Evolutionary conservation across 1,140 invertebrate species (phyloP).

Genomic region (Brachionus angularis): DNA sequence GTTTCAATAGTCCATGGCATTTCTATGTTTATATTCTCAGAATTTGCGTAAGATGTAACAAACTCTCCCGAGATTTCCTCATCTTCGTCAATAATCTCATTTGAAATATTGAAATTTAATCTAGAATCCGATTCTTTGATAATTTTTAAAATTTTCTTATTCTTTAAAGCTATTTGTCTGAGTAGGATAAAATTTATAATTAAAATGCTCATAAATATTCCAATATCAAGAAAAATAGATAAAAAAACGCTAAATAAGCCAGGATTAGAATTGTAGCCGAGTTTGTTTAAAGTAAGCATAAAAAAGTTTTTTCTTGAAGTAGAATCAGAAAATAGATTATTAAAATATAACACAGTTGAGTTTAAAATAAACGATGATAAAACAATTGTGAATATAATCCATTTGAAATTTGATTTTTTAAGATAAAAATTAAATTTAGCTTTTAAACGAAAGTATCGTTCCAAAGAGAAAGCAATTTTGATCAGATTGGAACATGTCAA

Average conservation of each 20-base stretch:
- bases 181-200: background rate
- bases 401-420: slow-evolving; percentile 35
- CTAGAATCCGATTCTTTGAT: too few species aligned
- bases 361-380: background rate
- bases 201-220: slow-evolving; percentile 7
- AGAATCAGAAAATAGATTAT: slow-evolving; percentile 23
- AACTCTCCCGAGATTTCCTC: background rate
- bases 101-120: too few species aligned
- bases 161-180: background rate
- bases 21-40: too few species aligned
- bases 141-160: background rate
- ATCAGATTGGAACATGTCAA: slow-evolving; percentile 28
- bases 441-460: slow-evolving; percentile 10
- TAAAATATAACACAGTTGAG: slow-evolving; percentile 8
- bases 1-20: background rate
- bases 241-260: background rate
- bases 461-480: slow-evolving; percentile 22
- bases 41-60: too few species aligned
- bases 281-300: slow-evolving; percentile 13
- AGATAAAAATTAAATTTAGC: background rate
- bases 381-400: slow-evolving; percentile 2
- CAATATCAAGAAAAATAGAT: slow-evolving; percentile 26
- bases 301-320: slow-evolving; percentile 2
- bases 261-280: background rate
- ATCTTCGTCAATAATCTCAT: background rate